phyloP scores from a whole-genome alignment of 2,797 vertebrate species.

The Champsocephalus gunnari region DNA sequence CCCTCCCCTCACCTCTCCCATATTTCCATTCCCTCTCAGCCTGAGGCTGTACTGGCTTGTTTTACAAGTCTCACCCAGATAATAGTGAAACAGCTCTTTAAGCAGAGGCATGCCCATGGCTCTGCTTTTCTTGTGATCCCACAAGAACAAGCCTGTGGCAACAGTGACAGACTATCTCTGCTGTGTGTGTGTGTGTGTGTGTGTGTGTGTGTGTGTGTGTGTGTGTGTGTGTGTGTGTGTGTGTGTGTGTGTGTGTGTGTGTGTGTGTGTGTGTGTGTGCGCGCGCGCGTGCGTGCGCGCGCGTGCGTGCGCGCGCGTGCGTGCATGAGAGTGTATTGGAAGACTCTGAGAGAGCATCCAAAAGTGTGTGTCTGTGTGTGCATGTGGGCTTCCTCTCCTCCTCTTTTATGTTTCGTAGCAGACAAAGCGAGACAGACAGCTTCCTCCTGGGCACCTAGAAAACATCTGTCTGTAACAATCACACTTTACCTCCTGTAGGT shows the following conservation, averaged over 20 bases:
- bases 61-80: slow-evolving; percentile 54
- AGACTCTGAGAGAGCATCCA: slow-evolving; percentile 9
- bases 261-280: background rate
- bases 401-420: slow-evolving; percentile 57
- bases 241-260: slow-evolving; percentile 26
- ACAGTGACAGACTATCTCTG: slow-evolving; percentile 46
- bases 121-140: slow-evolving; percentile 48
- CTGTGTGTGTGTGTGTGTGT: slow-evolving; percentile 15
- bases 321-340: background rate
- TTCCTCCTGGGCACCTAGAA: slow-evolving; percentile 67
- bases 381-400: slow-evolving; percentile 37
- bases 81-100: slow-evolving; percentile 48
- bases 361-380: slow-evolving; percentile 21
- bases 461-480: slow-evolving; percentile 75
- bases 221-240: slow-evolving; percentile 16
- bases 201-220: slow-evolving; percentile 20
- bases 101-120: slow-evolving; percentile 56
- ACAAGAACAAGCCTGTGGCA: slow-evolving; percentile 60
- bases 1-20: background rate
- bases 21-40: slow-evolving; percentile 18
- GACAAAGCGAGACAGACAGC: slow-evolving; percentile 66
- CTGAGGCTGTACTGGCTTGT: slow-evolving; percentile 46
- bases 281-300: too few relatives aligned
- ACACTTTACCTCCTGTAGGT: slow-evolving; percentile 32
- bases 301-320: too few relatives aligned